Conservation (phyloP, 2,113 vertebrate genomes). For the Scomber japonicus region DNA sequence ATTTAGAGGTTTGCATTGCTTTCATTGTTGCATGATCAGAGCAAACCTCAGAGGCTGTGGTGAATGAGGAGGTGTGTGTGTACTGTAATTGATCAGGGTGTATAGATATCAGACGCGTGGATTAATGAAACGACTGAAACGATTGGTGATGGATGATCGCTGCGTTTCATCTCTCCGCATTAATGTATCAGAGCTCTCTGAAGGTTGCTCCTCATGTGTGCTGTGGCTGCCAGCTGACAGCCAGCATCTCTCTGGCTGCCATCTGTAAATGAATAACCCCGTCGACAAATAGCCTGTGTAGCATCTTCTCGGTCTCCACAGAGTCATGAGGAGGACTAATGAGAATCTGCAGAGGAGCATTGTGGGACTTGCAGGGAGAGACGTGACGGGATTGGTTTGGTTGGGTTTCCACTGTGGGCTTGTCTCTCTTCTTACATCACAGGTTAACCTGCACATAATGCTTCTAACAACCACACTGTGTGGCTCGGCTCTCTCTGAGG, state of each 20-base stretch:
- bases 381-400: background rate
- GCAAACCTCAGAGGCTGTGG: background rate
- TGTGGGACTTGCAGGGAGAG: slow-evolving; percentile 22
- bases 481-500: background rate
- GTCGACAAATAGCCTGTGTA: slow-evolving; percentile 28
- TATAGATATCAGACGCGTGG: slow-evolving; percentile 6
- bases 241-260: slow-evolving; percentile 22
- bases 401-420: background rate
- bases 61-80: background rate
- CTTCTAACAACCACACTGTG: too few species aligned
- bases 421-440: background rate
- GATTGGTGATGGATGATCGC: slow-evolving; percentile 19
- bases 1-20: background rate
- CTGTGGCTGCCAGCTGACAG: slow-evolving; percentile 41
- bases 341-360: slow-evolving; percentile 43
- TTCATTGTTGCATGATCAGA: background rate
- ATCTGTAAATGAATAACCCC: slow-evolving; percentile 44
- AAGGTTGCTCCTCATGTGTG: slow-evolving; percentile 35
- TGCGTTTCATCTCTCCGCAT: slow-evolving; percentile 24
- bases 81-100: slow-evolving; percentile 16
- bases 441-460: background rate
- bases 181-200: slow-evolving; percentile 39
- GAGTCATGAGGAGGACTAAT: slow-evolving; percentile 23
- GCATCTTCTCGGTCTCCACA: slow-evolving; percentile 26
- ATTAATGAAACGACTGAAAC: slow-evolving; percentile 37